Conservation (phyloP, 2,888 invertebrate species). For the Lithophane semibrunnea region DNA sequence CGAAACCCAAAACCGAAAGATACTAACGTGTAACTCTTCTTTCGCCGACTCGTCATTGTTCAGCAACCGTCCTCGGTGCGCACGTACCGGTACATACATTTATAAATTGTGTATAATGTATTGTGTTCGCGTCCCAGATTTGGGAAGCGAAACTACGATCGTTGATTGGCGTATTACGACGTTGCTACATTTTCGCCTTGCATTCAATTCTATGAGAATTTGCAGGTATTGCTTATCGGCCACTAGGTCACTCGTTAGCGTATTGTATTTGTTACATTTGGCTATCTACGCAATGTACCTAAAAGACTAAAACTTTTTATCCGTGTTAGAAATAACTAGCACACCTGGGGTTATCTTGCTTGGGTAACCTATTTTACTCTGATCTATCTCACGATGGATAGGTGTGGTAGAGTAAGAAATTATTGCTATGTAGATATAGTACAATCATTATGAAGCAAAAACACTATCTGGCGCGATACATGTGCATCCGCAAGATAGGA, state of each 20-base stretch:
- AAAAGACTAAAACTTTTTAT: conserved; percentile 62
- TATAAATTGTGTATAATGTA: conserved; percentile 74
- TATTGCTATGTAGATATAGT: background rate
- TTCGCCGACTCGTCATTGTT: conserved; percentile 81
- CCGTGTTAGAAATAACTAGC: conserved; percentile 56
- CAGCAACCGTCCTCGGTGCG: conserved; percentile 75
- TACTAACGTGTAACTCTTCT: conserved; percentile 81
- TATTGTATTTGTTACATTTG: conserved; percentile 70
- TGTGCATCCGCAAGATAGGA: background rate
- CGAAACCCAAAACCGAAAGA: conserved; percentile 85
- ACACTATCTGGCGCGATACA: background rate
- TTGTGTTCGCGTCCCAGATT: conserved; percentile 86
- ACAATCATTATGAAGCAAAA: conserved; percentile 7
- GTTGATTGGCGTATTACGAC: conserved; percentile 86
- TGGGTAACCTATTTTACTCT: conserved; percentile 37
- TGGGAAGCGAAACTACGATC: conserved; percentile 86
- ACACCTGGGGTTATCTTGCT: conserved; percentile 35
- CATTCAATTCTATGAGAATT: conserved; percentile 88
- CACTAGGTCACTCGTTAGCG: conserved; percentile 83
- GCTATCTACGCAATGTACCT: conserved; percentile 58
- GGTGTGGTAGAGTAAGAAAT: background rate
- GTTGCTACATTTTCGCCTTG: conserved; percentile 89
- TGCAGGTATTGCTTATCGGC: conserved; percentile 84
- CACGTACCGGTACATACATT: conserved; percentile 79
- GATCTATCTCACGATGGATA: conserved; percentile 23